phyloP scores from a whole-genome alignment of 2,113 vertebrate species.

The Crotalus viridis region DNA sequence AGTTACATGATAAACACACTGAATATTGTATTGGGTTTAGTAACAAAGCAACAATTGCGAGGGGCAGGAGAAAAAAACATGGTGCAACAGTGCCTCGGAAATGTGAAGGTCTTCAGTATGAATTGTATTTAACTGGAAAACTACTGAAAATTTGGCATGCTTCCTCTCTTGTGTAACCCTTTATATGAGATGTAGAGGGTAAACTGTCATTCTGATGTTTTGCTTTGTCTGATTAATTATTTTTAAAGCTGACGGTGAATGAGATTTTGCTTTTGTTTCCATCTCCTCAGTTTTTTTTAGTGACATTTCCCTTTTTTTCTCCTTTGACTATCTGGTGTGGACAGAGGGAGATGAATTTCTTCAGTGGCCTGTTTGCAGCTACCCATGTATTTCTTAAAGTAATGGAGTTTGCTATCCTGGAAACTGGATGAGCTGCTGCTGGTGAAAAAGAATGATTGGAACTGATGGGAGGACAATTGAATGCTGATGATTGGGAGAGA shows the following conservation, averaged over 20 bases:
- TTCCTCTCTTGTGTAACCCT: not conserved
- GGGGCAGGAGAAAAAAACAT: too few species aligned
- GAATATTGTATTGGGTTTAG: too few species aligned
- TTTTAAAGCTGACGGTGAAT: not conserved
- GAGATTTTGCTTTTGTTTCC: not conserved
- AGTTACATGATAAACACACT: too few species aligned
- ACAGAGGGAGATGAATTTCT: constrained; percentile 15
- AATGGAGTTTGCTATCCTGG: constrained; percentile 7
- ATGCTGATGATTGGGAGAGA: constrained; percentile 28
- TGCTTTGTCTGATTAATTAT: not conserved
- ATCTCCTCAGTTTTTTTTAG: not conserved
- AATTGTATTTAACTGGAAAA: not conserved
- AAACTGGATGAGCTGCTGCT: constrained; percentile 33
- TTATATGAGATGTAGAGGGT: not conserved
- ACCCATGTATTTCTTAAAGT: constrained; percentile 21
- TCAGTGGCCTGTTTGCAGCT: constrained; percentile 18
- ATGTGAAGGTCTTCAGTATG: not conserved
- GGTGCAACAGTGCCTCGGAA: not conserved
- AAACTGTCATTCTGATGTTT: not conserved
- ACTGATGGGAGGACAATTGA: constrained; percentile 31
- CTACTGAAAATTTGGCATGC: not conserved
- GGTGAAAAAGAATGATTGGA: constrained; percentile 41
- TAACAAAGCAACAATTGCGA: too few species aligned
- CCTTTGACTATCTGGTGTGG: constrained; percentile 11
- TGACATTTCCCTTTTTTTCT: not conserved